Conservation (phyloP, 2,113 vertebrate genomes). For the Xenotilapia longispinis region DNA sequence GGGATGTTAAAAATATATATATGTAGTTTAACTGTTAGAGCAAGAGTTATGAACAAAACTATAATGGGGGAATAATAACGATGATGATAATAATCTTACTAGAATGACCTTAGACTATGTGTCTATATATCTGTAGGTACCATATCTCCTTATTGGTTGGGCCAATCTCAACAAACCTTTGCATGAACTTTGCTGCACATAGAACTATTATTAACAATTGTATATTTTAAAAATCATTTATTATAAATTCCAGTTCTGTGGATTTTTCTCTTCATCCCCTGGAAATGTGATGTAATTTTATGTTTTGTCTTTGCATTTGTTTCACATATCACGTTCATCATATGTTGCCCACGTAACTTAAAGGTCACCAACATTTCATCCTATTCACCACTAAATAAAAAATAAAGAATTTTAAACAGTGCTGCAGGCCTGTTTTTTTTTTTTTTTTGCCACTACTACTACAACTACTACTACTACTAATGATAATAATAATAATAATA, state of each 20-base stretch:
- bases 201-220: neutral
- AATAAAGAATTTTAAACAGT: neutral
- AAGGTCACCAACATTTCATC: neutral
- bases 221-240: neutral
- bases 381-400: neutral
- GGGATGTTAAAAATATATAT: accelerated
- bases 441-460: neutral
- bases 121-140: neutral
- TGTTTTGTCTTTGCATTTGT: neutral
- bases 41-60: neutral
- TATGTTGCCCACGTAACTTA: accelerated
- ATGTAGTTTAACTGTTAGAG: neutral
- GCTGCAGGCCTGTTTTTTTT: neutral
- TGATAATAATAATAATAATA: neutral
- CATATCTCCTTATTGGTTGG: neutral
- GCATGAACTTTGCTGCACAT: neutral
- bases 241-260: neutral
- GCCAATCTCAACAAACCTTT: neutral
- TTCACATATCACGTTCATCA: neutral
- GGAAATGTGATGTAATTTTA: neutral
- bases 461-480: neutral
- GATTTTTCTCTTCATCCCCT: neutral
- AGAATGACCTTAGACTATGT: neutral
- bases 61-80: neutral
- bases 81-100: neutral